These are phyloP conservation scores for Eupsilia transversa DNA, from an alignment of 2,888 invertebrate genomes.

Conservation along the genomic window DNA sequence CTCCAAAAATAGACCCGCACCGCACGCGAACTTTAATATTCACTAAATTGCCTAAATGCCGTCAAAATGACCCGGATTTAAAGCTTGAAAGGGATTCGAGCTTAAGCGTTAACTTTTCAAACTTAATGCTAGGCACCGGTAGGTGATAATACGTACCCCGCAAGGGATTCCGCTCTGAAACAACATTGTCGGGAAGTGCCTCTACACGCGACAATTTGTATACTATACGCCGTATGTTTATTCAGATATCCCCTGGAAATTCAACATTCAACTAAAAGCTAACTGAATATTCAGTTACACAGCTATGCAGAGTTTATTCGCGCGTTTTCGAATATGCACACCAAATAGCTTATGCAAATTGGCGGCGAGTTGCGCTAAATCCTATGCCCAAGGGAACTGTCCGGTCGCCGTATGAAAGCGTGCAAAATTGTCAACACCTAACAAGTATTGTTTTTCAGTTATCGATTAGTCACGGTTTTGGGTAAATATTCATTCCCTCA, in stretches of 20 bases:
- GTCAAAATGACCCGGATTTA: conserved; percentile 66
- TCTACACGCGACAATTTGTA: conserved; percentile 63
- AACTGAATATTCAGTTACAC: conserved; percentile 60
- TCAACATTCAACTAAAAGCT: conserved; percentile 40
- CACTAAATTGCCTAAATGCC: conserved; percentile 61
- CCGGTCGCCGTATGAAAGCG: conserved; percentile 38
- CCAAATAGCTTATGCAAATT: conserved; percentile 77
- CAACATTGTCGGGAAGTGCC: conserved; percentile 66
- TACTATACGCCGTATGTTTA: conserved; percentile 49
- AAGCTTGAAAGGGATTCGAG: conserved; percentile 64
- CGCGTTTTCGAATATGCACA: conserved; percentile 72
- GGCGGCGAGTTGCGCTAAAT: conserved; percentile 66
- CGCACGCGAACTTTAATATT: conserved; percentile 54
- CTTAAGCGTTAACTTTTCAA: conserved; percentile 67
- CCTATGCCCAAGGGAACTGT: conserved; percentile 54
- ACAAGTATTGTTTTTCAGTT: conserved; percentile 45
- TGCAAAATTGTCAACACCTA: conserved; percentile 53
- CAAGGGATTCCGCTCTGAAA: conserved; percentile 72
- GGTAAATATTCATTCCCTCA: conserved; percentile 61
- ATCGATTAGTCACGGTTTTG: conserved; percentile 58
- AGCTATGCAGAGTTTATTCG: conserved; percentile 68
- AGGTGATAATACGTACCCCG: conserved; percentile 71
- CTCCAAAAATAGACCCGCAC: conserved; percentile 16
- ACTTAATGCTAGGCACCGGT: conserved; percentile 67
- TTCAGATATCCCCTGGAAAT: conserved; percentile 51